These are phyloP conservation scores for Phanerotoma sp. DNA, from an alignment of 2,888 invertebrate species.

Conservation along the genomic window DNA sequence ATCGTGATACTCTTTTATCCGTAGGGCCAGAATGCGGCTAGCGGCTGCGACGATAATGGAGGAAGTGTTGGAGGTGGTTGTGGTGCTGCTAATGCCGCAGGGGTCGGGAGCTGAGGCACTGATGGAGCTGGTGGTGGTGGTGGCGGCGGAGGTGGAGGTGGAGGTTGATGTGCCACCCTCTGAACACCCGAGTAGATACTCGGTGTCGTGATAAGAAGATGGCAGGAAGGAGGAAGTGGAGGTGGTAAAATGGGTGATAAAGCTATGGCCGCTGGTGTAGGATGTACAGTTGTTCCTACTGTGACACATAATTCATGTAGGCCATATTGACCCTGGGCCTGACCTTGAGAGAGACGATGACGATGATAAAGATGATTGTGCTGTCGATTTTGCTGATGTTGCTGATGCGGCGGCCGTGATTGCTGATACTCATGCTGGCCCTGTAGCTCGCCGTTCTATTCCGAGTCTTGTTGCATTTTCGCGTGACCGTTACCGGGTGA, in stretches of 20 bases:
- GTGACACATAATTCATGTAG: constrained; percentile 25
- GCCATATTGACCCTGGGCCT: constrained; percentile 17
- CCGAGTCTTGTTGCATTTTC: constrained; percentile 57
- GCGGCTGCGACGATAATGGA: constrained; percentile 44
- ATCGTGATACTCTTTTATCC: constrained; percentile 29
- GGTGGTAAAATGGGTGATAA: constrained; percentile 57
- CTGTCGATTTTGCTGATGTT: constrained; percentile 39
- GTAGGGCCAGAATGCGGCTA: constrained; percentile 56
- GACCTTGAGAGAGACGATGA: constrained; percentile 17
- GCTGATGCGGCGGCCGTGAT: constrained; percentile 44
- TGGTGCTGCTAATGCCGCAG: constrained; percentile 43
- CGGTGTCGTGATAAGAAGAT: constrained; percentile 53
- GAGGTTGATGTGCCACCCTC: constrained; percentile 48
- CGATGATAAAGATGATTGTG: constrained; percentile 31
- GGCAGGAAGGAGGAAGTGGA: constrained; percentile 50
- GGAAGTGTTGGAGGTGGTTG: constrained; percentile 44
- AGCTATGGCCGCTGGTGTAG: constrained; percentile 50
- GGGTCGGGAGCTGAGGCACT: constrained; percentile 51
- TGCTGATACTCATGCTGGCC: constrained; percentile 51
- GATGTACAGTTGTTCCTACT: constrained; percentile 14
- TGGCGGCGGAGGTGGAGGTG: constrained; percentile 51
- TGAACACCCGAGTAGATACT: constrained; percentile 51
- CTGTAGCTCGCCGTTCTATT: constrained; percentile 58
- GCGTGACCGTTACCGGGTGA: constrained; percentile 55
- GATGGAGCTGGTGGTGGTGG: constrained; percentile 51